These are phyloP conservation scores for Cheilinus undulatus DNA, from an alignment of 2,113 vertebrate genomes.

Conservation along the genomic window DNA sequence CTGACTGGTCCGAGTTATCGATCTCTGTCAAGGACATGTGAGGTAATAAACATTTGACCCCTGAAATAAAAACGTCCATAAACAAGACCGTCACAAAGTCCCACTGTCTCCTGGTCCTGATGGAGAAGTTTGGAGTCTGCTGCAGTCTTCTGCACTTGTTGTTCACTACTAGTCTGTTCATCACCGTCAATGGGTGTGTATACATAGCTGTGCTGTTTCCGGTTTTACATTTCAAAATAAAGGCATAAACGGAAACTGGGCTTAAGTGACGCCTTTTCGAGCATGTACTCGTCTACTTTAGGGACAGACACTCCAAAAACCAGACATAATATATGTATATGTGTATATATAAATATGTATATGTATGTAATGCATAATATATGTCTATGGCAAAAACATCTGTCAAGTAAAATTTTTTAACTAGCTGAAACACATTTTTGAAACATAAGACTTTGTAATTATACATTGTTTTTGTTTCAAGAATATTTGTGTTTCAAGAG, in stretches of 20 bases:
- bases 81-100: neutral
- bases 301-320: too few species aligned
- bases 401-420: too few species aligned
- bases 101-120: slow-evolving; percentile 16
- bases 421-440: too few species aligned
- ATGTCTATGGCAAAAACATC: too few species aligned
- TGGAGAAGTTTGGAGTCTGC: slow-evolving; percentile 11
- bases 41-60: neutral
- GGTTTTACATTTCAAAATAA: slow-evolving; percentile 58
- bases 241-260: neutral
- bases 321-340: too few species aligned
- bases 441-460: too few species aligned
- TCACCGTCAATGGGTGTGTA: neutral
- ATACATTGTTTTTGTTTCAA: too few species aligned
- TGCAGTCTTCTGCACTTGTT: neutral
- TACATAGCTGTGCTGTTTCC: slow-evolving; percentile 29
- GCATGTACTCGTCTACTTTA: too few species aligned
- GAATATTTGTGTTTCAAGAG: too few species aligned
- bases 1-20: neutral
- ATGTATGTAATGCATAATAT: too few species aligned
- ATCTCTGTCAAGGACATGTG: slow-evolving; percentile 35
- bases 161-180: neutral
- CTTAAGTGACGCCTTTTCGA: too few species aligned
- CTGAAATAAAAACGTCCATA: neutral
- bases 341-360: too few species aligned